A percentile compares a stretch with the other conserved stretches of the same genome.
These are phyloP conservation scores for Tipula unca DNA, from an alignment of 2,888 invertebrate species.

Conservation along the genomic window DNA sequence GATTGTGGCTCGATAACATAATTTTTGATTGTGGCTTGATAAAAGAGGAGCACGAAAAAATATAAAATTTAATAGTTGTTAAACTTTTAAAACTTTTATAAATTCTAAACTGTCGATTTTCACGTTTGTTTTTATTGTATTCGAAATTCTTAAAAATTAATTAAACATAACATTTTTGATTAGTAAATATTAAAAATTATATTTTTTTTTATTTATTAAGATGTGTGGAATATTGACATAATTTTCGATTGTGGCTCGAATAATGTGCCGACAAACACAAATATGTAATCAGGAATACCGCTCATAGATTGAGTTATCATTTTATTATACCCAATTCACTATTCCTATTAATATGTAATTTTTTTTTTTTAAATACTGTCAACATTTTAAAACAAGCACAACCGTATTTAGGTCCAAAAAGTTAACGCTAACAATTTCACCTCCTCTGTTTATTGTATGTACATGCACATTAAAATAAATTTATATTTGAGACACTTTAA, in stretches of 20 bases:
- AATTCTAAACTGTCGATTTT: too few species aligned
- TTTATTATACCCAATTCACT: background rate
- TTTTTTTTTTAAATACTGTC: background rate
- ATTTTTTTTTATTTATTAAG: too few species aligned
- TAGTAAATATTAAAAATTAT: too few species aligned
- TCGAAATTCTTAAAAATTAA: too few species aligned
- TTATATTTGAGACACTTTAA: background rate
- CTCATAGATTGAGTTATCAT: background rate
- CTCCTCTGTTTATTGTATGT: background rate
- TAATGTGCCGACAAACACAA: too few species aligned
- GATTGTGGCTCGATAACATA: too few species aligned
- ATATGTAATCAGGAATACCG: too few species aligned
- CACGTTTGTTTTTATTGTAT: too few species aligned
- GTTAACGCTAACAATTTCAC: background rate
- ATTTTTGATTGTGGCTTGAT: background rate
- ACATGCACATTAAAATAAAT: background rate
- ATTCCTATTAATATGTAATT: background rate
- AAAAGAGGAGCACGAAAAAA: background rate
- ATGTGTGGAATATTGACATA: too few species aligned
- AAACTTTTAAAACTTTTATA: background rate
- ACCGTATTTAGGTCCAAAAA: background rate
- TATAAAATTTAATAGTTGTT: background rate
- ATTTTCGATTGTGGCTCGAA: too few species aligned
- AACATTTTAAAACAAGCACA: background rate
- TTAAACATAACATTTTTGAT: too few species aligned